Percentiles rank a stretch among this genome's conserved stretches.
Evolutionary conservation across 2,888 invertebrate genomes (phyloP).

Genomic region (Acrocera orbiculus): DNA sequence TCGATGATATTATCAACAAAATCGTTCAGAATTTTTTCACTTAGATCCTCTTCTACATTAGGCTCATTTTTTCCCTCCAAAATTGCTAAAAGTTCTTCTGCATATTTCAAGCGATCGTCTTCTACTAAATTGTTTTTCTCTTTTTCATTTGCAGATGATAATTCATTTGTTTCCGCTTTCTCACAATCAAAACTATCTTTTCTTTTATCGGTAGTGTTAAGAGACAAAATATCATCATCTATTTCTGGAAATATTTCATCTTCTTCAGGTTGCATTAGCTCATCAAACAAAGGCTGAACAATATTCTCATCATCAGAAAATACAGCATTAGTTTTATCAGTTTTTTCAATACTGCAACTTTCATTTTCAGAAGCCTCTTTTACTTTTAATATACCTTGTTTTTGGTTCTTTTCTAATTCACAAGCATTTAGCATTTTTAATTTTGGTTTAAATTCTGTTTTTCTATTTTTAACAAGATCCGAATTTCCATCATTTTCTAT

Average conservation of each 20-base stretch:
- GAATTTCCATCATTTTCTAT: too few species aligned
- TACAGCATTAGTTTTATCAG: conserved; percentile 11
- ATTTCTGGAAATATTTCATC: background rate
- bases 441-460: background rate
- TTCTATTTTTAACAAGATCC: too few species aligned
- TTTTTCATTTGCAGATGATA: conserved; percentile 5
- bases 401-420: conserved; percentile 1
- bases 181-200: conserved; percentile 1
- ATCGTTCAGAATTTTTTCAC: background rate
- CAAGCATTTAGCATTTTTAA: background rate
- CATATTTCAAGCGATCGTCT: background rate
- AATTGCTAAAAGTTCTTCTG: background rate
- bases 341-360: background rate
- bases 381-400: conserved; percentile 14
- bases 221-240: conserved; percentile 2
- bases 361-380: conserved; percentile 22
- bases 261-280: too few species aligned
- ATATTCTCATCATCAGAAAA: conserved; percentile 8
- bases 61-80: background rate
- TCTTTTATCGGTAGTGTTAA: background rate
- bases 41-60: conserved; percentile 1
- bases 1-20: background rate
- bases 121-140: background rate
- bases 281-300: too few species aligned
- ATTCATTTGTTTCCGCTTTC: conserved; percentile 2